A percentile compares a stretch with the other conserved stretches of the same genome.
Evolutionary conservation across 2,888 invertebrate genomes (phyloP).

Genomic region (Mechanitis messenoides): DNA sequence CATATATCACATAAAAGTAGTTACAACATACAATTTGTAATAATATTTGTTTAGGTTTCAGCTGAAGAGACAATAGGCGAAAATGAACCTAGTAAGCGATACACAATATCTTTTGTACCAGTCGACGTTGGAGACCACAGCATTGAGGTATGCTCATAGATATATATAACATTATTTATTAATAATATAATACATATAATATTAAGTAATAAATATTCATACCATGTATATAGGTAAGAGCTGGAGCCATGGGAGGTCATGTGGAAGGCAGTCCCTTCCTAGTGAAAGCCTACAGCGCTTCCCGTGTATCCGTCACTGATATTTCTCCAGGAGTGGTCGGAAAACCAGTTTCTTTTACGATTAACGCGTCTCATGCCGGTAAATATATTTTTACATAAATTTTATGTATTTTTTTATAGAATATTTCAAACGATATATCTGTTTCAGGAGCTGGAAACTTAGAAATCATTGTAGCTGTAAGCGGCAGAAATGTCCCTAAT

Average conservation of each 20-base stretch:
- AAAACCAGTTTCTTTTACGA: constrained; percentile 95
- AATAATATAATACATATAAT: no score
- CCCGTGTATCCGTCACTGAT: constrained; percentile 95
- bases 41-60: constrained; percentile 47
- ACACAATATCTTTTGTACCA: constrained; percentile 85
- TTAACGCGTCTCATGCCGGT: constrained; percentile 86
- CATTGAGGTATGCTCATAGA: constrained; percentile 79
- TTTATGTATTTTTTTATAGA: background rate
- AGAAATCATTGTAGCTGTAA: constrained; percentile 98
- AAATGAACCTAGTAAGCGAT: constrained; percentile 72
- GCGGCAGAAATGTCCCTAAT: constrained; percentile 97
- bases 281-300: constrained; percentile 96
- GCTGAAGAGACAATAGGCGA: constrained; percentile 70
- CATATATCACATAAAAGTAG: no score
- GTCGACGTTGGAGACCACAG: constrained; percentile 95
- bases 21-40: background rate
- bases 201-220: background rate
- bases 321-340: constrained; percentile 94
- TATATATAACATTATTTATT: no score
- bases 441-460: constrained; percentile 91
- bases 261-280: constrained; percentile 97
- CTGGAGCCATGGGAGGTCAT: constrained; percentile 80
- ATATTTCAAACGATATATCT: background rate
- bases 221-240: constrained; percentile 52
- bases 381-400: constrained; percentile 16